Evolutionary conservation across 2,888 invertebrate genomes (phyloP), one percentile per base, ranked within the genome.

Genomic region (Eubasilissa splendida): DNA sequence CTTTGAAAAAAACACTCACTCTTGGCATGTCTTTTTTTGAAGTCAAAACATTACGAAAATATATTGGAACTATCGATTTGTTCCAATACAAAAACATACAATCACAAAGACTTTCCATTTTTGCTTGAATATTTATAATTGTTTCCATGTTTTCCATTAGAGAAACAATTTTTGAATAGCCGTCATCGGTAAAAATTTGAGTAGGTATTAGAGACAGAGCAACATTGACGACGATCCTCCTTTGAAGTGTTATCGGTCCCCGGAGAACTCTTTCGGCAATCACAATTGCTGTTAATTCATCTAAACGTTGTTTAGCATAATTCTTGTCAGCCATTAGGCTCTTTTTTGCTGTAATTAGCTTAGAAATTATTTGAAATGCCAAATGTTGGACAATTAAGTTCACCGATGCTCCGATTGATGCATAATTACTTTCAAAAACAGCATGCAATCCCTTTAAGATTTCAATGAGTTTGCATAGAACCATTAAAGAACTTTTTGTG

Each of bases 51-150:
- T 95, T 94, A 82, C 93, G 92, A 85, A 96, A 92, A 88, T 96
- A 96, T 73, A 95, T 92, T 0, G 94, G 94, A 76, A 96, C 90
- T 76, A 96, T 90, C 84, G 94, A 92, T 86, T 94, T 93, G 88
- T 97, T 96, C 94, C 95, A 96, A 86, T 95, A 93, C 76, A 97
- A 88, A 88, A 96, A 95, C 56, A 94, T 93, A 85, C 95, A 94
- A 86, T 95, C 93, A 87, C 94, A 94, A 42, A 93, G 90, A 82
- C 89, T 88, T 71, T 92, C 88, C 82, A 96, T 87, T 80, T 92
- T 88, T 12, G 89, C 86, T 59, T 91, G 90, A 82, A 95, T 91
- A 85, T 92, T 91, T 73, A 92, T 90, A 73, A 96, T 88, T 65
- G 90, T 88, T 86, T 93, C 93, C 76, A 95, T 90, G 85, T 94